phyloP scores from a whole-genome alignment of 1,140 invertebrate species.

The Papilio machaon region DNA sequence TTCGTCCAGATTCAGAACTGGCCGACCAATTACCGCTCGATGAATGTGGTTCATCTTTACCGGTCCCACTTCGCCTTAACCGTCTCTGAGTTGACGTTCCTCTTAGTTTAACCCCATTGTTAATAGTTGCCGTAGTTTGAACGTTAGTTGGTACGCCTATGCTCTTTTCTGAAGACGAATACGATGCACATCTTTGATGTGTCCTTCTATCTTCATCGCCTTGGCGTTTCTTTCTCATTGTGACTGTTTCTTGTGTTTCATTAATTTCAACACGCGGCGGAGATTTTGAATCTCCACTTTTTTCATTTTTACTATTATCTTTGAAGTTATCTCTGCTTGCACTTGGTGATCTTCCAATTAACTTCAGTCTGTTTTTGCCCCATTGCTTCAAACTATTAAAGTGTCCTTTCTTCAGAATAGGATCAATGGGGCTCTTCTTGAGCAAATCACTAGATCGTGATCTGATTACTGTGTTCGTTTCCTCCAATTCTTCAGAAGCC shows the following conservation, averaged over 20 bases:
- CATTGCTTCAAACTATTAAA: slow-evolving; percentile 92
- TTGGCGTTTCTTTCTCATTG: slow-evolving; percentile 81
- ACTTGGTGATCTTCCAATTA: slow-evolving; percentile 85
- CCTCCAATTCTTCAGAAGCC: slow-evolving; percentile 82
- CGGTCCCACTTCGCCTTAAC: slow-evolving; percentile 81
- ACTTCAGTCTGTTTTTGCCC: slow-evolving; percentile 89
- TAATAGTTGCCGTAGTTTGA: slow-evolving; percentile 82
- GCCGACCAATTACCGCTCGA: slow-evolving; percentile 97
- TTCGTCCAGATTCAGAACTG: slow-evolving; percentile 93
- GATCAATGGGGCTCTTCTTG: slow-evolving; percentile 84
- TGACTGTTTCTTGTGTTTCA: slow-evolving; percentile 85
- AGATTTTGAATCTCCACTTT: slow-evolving; percentile 70
- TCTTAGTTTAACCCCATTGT: slow-evolving; percentile 86
- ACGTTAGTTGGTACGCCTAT: slow-evolving; percentile 83
- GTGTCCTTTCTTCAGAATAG: slow-evolving; percentile 86
- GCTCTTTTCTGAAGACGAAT: slow-evolving; percentile 88
- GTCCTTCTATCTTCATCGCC: slow-evolving; percentile 81
- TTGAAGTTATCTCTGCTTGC: slow-evolving; percentile 78
- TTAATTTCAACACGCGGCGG: slow-evolving; percentile 81
- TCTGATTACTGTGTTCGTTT: slow-evolving; percentile 79
- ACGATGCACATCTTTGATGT: slow-evolving; percentile 89
- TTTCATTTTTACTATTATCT: slow-evolving; percentile 75
- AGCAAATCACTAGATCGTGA: slow-evolving; percentile 87
- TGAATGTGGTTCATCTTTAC: slow-evolving; percentile 91
- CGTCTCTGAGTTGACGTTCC: slow-evolving; percentile 86